Conservation (phyloP, 1,140 invertebrate species). For the Bombyx mandarina region DNA sequence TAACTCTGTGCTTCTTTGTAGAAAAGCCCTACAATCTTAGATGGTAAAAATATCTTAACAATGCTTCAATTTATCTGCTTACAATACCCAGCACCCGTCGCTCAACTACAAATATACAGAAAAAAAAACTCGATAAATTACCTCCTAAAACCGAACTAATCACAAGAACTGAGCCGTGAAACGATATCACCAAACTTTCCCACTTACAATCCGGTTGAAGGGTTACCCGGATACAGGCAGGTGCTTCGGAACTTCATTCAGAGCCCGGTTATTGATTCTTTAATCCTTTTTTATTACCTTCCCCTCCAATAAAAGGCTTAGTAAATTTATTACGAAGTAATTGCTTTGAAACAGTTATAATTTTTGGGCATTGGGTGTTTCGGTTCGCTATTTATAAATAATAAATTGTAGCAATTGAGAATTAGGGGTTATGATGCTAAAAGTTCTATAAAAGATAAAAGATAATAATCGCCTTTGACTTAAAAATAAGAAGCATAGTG, state of each 20-base stretch:
- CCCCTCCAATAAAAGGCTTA: conserved; percentile 40
- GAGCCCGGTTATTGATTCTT: conserved; percentile 54
- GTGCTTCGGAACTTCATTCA: conserved; percentile 48
- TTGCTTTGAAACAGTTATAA: neutral
- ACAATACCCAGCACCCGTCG: no score
- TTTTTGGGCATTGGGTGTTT: neutral
- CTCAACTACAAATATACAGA: no score
- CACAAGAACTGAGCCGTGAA: conserved; percentile 29
- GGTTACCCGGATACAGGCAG: conserved; percentile 54
- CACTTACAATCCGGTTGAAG: conserved; percentile 22
- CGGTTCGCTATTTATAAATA: neutral
- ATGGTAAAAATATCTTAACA: no score
- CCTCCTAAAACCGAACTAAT: conserved; percentile 16
- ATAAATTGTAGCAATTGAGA: neutral
- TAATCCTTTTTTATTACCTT: conserved; percentile 60
- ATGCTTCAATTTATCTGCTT: no score
- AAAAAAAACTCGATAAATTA: no score
- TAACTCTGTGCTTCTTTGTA: no score
- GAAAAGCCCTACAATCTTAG: no score
- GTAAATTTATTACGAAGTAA: conserved; percentile 8
- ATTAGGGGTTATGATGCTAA: no score
- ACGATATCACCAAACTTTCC: conserved; percentile 30
- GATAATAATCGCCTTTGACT: no score
- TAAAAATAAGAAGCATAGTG: no score
- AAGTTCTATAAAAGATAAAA: no score